Evolutionary conservation across 2,888 invertebrate genomes (phyloP), one percentile per base, ranked within the genome.

Genomic region (Coecobrya sp.): DNA sequence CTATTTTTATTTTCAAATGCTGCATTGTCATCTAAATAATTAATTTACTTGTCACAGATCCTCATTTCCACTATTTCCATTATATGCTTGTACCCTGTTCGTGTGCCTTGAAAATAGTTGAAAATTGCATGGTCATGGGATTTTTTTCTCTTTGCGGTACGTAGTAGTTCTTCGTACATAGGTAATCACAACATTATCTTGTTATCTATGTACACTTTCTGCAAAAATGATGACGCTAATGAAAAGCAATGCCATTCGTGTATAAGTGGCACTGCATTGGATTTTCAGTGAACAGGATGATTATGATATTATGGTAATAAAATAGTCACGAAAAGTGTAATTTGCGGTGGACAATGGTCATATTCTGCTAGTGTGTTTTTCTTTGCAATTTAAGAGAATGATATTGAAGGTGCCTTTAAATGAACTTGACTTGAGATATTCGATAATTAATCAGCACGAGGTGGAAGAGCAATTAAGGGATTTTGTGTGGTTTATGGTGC

Each of bases 251-350:
- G 52, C 16, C 5, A 68, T 68, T 68, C 7, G 25, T 27, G 13
- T n/a, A 16, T 25, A 10, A 25, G 22, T 68, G 68, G 68, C n/a
- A 16, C 13, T 30, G 36, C 13, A 16, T 16, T 16, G 36, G n/a
- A n/a, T 36, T 52, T 52, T 30, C 10, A 30, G 1, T 19, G 30
- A 10, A 19, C 16, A 59, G 19, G 36, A 55, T n/a, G n/a, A n/a
- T n/a, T n/a, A n/a, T n/a, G 27, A 22, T 59, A 30, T 36, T 59
- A 27, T 36, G 82, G 82, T 19, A 59, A n/a, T 55, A 30, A 13
- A n/a, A 7, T 59, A 19, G 30, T 82, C 82, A 82, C 82, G 82
- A 82, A 82, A 79, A 70, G 27, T 65, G 22, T n/a, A 65, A 27
- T 65, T 65, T 65, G 7, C 27, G 4, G 11, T 65, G 59, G 59